phyloP scores from a whole-genome alignment of 2,113 vertebrate genomes.

The Lepidothrix coronata region DNA sequence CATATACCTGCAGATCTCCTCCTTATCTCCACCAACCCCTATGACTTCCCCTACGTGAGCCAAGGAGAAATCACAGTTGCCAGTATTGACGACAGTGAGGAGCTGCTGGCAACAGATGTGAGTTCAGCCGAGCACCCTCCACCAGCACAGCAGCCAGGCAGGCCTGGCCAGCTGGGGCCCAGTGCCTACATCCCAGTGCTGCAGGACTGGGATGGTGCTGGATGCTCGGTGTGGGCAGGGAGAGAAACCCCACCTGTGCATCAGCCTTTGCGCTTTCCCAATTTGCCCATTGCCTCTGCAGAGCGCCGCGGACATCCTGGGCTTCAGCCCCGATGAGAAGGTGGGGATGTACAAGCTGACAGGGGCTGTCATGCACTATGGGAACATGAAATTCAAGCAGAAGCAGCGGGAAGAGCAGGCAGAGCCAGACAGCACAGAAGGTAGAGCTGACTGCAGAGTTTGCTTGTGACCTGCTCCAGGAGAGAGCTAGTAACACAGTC shows the following conservation, averaged over 20 bases:
- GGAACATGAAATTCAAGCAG: slow-evolving; percentile 66
- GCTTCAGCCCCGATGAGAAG: slow-evolving; percentile 39
- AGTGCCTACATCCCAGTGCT: not conserved
- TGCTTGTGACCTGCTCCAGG: not conserved
- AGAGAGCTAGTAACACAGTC: not conserved
- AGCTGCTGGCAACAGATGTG: slow-evolving; percentile 77
- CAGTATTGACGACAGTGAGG: slow-evolving; percentile 77
- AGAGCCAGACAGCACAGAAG: not conserved
- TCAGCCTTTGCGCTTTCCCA: not conserved
- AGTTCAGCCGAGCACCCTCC: not conserved
- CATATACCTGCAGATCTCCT: slow-evolving; percentile 71
- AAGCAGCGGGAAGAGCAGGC: slow-evolving; percentile 56
- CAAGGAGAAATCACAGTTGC: slow-evolving; percentile 80
- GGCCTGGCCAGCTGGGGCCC: not conserved
- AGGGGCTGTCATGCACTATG: slow-evolving; percentile 22
- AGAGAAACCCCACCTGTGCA: not conserved
- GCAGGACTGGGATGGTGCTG: rapidly evolving
- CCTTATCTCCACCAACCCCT: slow-evolving; percentile 87
- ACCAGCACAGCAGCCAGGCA: not conserved
- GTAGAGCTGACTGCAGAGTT: not conserved
- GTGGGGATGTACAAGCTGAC: slow-evolving; percentile 57
- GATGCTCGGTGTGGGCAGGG: rapidly evolving
- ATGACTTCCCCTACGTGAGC: slow-evolving; percentile 77
- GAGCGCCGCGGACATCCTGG: slow-evolving; percentile 78
- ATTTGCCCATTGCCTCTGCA: not conserved